Conservation (phyloP, 1,140 invertebrate genomes). For the Mamestra configurata region DNA sequence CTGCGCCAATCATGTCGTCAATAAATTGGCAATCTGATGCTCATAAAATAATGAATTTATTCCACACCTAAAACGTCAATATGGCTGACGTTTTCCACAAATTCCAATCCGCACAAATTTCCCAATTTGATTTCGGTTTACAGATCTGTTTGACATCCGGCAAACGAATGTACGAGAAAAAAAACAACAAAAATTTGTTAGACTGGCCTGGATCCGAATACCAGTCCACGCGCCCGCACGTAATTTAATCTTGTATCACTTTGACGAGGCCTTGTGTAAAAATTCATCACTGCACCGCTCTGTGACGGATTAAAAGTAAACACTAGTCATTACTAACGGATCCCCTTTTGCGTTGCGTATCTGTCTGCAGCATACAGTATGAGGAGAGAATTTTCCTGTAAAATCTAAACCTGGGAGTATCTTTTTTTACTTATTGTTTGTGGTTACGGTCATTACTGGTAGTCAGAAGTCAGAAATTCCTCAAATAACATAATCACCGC, state of each 20-base stretch:
- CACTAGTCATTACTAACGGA: conserved; percentile 36
- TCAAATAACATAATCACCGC: conserved; percentile 30
- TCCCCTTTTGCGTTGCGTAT: conserved; percentile 1
- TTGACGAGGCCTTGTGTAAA: conserved; percentile 73
- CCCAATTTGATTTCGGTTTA: conserved; percentile 77
- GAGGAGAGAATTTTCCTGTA: neutral
- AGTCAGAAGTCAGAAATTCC: no score
- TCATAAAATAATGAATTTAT: conserved; percentile 22
- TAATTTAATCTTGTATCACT: conserved; percentile 82
- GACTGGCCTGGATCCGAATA: conserved; percentile 58
- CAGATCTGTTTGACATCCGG: conserved; percentile 80
- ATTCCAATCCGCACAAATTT: conserved; percentile 70
- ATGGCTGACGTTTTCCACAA: conserved; percentile 47
- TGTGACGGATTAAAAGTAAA: conserved; percentile 41
- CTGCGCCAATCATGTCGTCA: no score
- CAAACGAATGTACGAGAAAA: conserved; percentile 77
- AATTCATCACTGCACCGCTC: conserved; percentile 58
- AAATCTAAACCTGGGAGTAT: neutral
- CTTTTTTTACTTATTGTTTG: conserved; percentile 5
- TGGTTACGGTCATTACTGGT: no score
- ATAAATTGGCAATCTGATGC: conserved; percentile 44
- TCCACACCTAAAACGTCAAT: conserved; percentile 38
- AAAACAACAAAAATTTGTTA: conserved; percentile 66
- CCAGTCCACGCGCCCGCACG: conserved; percentile 63
- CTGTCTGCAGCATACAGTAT: neutral